Evolutionary conservation across 2,888 invertebrate species (phyloP), one percentile per base, ranked within the genome.

Genomic region (Geophilus truncorum): DNA sequence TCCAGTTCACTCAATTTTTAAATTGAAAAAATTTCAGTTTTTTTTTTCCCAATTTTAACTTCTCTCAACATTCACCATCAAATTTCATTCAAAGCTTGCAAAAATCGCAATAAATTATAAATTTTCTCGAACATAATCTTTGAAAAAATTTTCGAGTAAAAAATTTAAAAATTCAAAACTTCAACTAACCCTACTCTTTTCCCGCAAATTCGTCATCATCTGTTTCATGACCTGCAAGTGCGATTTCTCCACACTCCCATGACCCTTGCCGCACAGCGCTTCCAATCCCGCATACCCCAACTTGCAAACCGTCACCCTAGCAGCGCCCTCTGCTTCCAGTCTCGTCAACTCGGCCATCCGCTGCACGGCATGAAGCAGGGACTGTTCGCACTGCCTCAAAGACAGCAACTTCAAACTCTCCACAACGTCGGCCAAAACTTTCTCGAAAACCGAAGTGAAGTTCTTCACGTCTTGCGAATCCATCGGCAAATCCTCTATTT

Each of bases 261-360:
- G 90, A n/a, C n/a, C n/a, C n/a, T n/a, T n/a, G n/a, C n/a, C n/a
- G n/a, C 88, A 89, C 0, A 89, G 82, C 45, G 84, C 84, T 80
- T 85, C 84, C 23, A 89, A 83, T 12, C 86, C 86, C 10, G 84
- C 84, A 81, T 87, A 89, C 9, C 88, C 86, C 1, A 62, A 9
- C 83, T 80, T 84, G 84, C 75, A 18, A 82, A 36, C 81, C 81
- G 80, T 83, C 83, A 23, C 81, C 57, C n/a, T n/a, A n/a, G n/a
- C n/a, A n/a, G n/a, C n/a, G n/a, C n/a, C n/a, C n/a, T n/a, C n/a
- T 23, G 82, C 5, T 1, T 87, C 86, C 1, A 86, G 82, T 18
- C 87, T 83, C 5, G 85, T 85, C 9, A 88, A 85, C 9, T 88
- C 85, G 0, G 87, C 86, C 36, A 88, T 81, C 5, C 86, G 84